Evolutionary conservation across 2,888 invertebrate genomes (phyloP), one percentile per base, ranked within the genome.

Genomic region (Sinohyriopsis cumingii): DNA sequence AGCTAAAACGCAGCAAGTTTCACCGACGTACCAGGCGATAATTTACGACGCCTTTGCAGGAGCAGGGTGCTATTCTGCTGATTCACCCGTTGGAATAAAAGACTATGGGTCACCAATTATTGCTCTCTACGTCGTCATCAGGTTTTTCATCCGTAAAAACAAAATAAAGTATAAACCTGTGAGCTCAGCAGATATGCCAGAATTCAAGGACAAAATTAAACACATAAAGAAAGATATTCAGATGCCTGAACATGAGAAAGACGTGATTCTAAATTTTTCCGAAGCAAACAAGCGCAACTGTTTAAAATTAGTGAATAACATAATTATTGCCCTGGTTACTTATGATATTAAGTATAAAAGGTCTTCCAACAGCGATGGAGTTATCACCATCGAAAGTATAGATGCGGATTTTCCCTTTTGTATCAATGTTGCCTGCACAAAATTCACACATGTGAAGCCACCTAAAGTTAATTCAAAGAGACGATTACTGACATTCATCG

Each of bases 101-200:
- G 57, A 53, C 3, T 65, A 69, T 55, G 69, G 69, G 12, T 69
- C 69, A 12, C 65, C 69, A 18, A 19, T 69, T 2, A 69, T 69
- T 22, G 65, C 65, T 22, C 22, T 69, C 20, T 55, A 59, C 25
- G 69, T 69, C n/a, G 60, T 62, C 15, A 24, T 69, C n/a, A 20
- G n/a, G 7, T 33, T 55, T 62, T 55, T 55, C 22, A n/a, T n/a
- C n/a, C n/a, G n/a, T n/a, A n/a, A n/a, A n/a, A n/a, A n/a, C n/a
- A 22, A 33, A 1, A 20, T 5, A 53, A 53, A 45, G 53, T 45
- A 28, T 19, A 63, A 28, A 53, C 22, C 45, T 33, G 20, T 53
- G 63, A n/a, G 5, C 20, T n/a, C 33, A 9, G 22, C 5, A 5
- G 53, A 7, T 45, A 20, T 0, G 0, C 15, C 53, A 33, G 20